phyloP scores from a whole-genome alignment of 1,140 invertebrate species.

The Probaryconus sp. region DNA sequence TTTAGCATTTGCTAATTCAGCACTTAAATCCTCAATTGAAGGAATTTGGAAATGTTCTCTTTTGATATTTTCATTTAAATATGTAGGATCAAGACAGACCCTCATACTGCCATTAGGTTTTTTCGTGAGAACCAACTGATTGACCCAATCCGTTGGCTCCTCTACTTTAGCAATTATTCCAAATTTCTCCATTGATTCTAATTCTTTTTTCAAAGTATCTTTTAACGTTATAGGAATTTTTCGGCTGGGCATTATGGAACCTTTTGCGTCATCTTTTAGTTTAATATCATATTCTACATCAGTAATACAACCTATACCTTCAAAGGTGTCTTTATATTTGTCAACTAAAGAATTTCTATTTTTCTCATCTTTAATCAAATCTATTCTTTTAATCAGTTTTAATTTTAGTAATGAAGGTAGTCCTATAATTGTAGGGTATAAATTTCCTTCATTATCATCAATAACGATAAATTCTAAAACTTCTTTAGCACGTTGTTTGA shows the following conservation, averaged over 20 bases:
- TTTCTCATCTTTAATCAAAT: background rate
- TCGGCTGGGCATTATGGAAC: constrained; percentile 58
- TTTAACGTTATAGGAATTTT: constrained; percentile 67
- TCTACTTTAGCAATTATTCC: constrained; percentile 64
- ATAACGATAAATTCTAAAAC: constrained; percentile 16
- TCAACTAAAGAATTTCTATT: constrained; percentile 6
- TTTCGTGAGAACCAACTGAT: constrained; percentile 72
- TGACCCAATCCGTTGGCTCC: constrained; percentile 68
- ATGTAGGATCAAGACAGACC: background rate
- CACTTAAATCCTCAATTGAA: background rate
- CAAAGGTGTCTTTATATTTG: constrained; percentile 24
- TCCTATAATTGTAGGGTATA: constrained; percentile 26
- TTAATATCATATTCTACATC: constrained; percentile 33
- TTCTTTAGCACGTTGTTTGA: background rate
- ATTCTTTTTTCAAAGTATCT: constrained; percentile 60
- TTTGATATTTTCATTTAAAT: constrained; percentile 1
- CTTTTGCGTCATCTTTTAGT: constrained; percentile 45
- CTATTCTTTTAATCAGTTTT: constrained; percentile 48
- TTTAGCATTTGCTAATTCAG: background rate
- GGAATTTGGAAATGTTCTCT: constrained; percentile 1
- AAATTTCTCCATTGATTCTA: constrained; percentile 51
- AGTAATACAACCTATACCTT: constrained; percentile 25
- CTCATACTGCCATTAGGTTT: constrained; percentile 67
- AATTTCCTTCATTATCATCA: background rate
- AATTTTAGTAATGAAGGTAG: constrained; percentile 38